These are phyloP conservation scores for Apogon hyalosoma DNA, from an alignment of 2,797 vertebrate species.

Conservation along the genomic window DNA sequence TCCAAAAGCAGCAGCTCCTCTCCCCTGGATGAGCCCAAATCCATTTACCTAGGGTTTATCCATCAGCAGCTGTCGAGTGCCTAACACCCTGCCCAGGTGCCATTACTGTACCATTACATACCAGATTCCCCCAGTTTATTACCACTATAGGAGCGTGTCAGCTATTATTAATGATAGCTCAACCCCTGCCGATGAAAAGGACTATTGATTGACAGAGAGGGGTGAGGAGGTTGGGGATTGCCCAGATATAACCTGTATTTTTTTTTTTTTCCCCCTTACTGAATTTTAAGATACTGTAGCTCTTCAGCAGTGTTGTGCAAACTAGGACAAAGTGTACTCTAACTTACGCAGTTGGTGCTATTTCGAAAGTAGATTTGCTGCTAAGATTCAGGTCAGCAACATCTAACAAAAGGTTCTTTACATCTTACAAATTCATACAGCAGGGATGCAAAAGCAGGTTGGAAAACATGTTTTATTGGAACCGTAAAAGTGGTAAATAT, in stretches of 20 bases:
- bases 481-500: constrained; percentile 23
- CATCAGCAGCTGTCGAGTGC: constrained; percentile 82
- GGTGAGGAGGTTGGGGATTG: constrained; percentile 80
- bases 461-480: constrained; percentile 22
- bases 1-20: constrained; percentile 68
- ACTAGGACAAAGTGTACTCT: constrained; percentile 74
- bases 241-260: constrained; percentile 68
- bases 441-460: constrained; percentile 46
- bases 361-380: constrained; percentile 69
- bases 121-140: constrained; percentile 84
- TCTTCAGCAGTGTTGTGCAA: constrained; percentile 56
- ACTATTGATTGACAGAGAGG: constrained; percentile 85
- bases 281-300: constrained; percentile 63
- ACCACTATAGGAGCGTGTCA: constrained; percentile 83
- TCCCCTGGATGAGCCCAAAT: constrained; percentile 77
- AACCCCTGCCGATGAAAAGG: constrained; percentile 79
- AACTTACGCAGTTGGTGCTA: constrained; percentile 59
- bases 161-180: constrained; percentile 86
- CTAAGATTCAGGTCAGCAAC: constrained; percentile 71
- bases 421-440: constrained; percentile 35
- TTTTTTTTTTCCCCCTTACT: constrained; percentile 23
- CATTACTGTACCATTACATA: constrained; percentile 85
- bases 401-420: constrained; percentile 37
- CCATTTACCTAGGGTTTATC: constrained; percentile 84
- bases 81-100: constrained; percentile 81